Conservation (phyloP, 1,140 invertebrate species). For the Probaryconus sp. region DNA sequence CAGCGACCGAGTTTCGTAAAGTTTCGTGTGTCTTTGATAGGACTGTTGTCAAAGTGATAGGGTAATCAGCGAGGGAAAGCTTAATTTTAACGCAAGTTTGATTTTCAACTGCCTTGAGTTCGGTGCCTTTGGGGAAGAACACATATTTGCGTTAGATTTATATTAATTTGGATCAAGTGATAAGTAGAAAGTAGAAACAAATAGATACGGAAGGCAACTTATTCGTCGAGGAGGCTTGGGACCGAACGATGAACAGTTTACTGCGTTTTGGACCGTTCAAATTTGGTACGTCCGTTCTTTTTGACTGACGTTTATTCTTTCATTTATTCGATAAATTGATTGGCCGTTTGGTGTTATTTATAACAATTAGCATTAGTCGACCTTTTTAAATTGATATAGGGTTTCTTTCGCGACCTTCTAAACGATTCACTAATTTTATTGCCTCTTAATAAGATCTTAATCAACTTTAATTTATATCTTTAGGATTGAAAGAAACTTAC, state of each 20-base stretch:
- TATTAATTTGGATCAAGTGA: not conserved
- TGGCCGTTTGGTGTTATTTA: not conserved
- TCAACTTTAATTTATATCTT: not conserved
- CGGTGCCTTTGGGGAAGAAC: not conserved
- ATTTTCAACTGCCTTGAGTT: no score
- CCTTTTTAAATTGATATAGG: no score
- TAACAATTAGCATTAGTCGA: no score
- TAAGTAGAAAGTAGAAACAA: not conserved
- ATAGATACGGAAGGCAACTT: not conserved
- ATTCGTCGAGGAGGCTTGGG: not conserved
- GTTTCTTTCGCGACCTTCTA: no score
- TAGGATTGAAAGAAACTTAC: no score
- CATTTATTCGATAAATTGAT: not conserved
- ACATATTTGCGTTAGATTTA: not conserved
- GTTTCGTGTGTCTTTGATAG: conserved; percentile 23
- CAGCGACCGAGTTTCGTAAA: conserved; percentile 33
- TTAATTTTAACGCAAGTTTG: no score
- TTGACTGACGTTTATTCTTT: not conserved
- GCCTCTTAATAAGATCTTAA: not conserved
- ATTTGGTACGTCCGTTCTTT: conserved; percentile 66
- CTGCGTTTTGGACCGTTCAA: conserved; percentile 66
- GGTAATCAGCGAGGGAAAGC: conserved; percentile 16
- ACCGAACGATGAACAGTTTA: conserved; percentile 64
- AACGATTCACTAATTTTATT: no score
- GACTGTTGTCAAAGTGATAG: conserved; percentile 28